These are phyloP conservation scores for Mycteria americana DNA, from an alignment of 2,797 vertebrate species.

Conservation along the genomic window DNA sequence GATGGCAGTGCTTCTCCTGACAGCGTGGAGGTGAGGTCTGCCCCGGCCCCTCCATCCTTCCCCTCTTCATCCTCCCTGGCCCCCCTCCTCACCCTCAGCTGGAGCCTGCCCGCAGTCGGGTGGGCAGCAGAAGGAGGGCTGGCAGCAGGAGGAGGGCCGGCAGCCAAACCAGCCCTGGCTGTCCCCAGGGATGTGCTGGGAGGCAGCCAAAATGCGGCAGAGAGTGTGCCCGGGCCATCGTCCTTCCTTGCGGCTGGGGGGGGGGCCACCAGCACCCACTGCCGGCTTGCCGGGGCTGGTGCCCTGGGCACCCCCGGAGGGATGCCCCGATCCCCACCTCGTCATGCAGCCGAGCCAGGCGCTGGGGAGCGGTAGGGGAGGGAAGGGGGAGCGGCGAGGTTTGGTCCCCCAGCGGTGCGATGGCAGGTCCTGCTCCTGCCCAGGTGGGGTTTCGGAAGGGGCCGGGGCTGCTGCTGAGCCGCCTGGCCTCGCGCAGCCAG, in stretches of 20 bases:
- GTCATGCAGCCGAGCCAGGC: not conserved
- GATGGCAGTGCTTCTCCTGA: slow-evolving; percentile 86
- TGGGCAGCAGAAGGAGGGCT: not conserved
- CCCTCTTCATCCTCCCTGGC: not conserved
- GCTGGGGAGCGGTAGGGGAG: accelerated
- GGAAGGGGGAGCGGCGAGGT: not conserved
- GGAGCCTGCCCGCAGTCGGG: not conserved
- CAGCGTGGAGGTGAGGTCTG: slow-evolving; percentile 83
- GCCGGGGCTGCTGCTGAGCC: slow-evolving; percentile 72
- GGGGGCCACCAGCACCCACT: not conserved
- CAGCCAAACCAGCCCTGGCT: not conserved
- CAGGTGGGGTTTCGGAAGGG: slow-evolving; percentile 92
- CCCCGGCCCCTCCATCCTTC: not conserved
- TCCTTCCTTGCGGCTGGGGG: not conserved
- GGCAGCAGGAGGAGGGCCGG: not conserved
- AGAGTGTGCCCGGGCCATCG: not conserved
- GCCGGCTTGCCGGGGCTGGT: accelerated
- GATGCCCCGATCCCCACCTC: not conserved
- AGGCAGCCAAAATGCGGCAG: slow-evolving; percentile 23
- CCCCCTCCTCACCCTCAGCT: not conserved
- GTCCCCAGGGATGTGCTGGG: not conserved
- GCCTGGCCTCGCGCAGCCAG: slow-evolving; percentile 81
- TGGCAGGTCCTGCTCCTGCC: not conserved
- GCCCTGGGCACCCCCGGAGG: not conserved
- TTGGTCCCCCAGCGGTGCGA: not conserved